Evolutionary conservation across 1,140 invertebrate genomes (phyloP), one percentile per base, ranked within the genome.

Genomic region (Nephila pilipes): DNA sequence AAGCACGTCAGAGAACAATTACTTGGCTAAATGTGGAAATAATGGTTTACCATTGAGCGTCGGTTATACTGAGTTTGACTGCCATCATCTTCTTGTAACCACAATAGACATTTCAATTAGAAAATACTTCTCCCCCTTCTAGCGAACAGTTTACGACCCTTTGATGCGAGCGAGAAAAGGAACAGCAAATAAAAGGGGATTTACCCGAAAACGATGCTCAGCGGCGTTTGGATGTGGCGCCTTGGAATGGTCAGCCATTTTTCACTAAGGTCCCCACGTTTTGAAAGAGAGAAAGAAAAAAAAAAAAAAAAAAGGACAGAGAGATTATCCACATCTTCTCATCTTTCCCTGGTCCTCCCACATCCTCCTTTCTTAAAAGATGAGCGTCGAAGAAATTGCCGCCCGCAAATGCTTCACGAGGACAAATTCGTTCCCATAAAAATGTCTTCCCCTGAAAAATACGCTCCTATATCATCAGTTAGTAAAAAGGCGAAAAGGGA

Each of bases 311-410:
- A 36, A 60, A 18, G 60, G 36, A 63, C 16, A 55, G 22, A 29
- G 87, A 88, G 58, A 88, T 88, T 88, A 88, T 57, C 87, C 87
- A 88, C 87, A 88, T 88, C 63, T 88, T 88, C 63, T 88, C 87
- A 87, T 87, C 85, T 87, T 87, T 87, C 85, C 85, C 29, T 6
- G 29, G 5, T 63, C 85, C 55, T 38, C 83, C 46, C 46, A 46
- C 46, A 46, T 46, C 36, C n/a, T n/a, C 58, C 85, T 38, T 60
- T 32, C 36, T 60, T 36, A 60, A 87, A 54, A 87, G 58, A 87
- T 58, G 58, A 87, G 55, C n/a, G 87, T 25, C 22, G 58, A 75
- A 75, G 63, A 88, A 88, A 88, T 88, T 88, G 87, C 87, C 63
- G 87, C 60, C 85, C 85, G 58, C 55, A 87, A 87, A 87, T 87